Conservation (phyloP, 2,888 invertebrate species). For the Andrena praecox region DNA sequence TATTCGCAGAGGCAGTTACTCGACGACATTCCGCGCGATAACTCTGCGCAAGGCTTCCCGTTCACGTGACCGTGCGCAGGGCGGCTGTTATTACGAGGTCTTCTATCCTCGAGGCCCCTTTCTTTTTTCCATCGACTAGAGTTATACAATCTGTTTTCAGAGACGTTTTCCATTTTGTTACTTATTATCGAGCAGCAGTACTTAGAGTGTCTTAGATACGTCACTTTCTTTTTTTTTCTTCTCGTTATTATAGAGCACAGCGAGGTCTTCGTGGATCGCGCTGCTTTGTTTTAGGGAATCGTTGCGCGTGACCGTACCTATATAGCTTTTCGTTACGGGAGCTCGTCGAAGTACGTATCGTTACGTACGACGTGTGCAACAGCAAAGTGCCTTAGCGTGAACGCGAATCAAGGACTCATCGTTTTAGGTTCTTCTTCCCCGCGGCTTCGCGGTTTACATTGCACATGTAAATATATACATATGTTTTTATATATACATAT, state of each 20-base stretch:
- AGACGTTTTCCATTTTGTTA: constrained; percentile 50
- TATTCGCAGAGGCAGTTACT: constrained; percentile 14
- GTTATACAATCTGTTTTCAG: constrained; percentile 9
- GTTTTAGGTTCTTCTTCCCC: constrained; percentile 6
- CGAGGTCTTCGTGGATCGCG: constrained; percentile 20
- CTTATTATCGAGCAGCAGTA: constrained; percentile 62
- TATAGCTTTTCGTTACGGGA: background rate
- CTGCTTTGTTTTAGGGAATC: constrained; percentile 25
- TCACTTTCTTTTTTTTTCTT: constrained; percentile 5
- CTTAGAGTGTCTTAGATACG: constrained; percentile 57
- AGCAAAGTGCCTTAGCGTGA: constrained; percentile 62
- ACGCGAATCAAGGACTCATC: constrained; percentile 24
- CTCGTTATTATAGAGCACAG: constrained; percentile 27
- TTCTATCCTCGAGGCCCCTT: background rate
- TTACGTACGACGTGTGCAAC: constrained; percentile 13
- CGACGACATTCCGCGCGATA: constrained; percentile 61
- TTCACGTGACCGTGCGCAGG: constrained; percentile 2
- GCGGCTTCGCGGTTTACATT: constrained; percentile 25
- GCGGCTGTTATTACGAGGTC: constrained; percentile 11
- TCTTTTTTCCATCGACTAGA: background rate
- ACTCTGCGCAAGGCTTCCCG: constrained; percentile 28
- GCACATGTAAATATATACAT: constrained; percentile 59
- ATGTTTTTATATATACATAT: constrained; percentile 35
- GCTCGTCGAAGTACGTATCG: background rate
- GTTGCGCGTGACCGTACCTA: constrained; percentile 5